Base-by-base conservation (phyloP, 2,113 vertebrate genomes). In the Triplophysa rosa region DNA sequence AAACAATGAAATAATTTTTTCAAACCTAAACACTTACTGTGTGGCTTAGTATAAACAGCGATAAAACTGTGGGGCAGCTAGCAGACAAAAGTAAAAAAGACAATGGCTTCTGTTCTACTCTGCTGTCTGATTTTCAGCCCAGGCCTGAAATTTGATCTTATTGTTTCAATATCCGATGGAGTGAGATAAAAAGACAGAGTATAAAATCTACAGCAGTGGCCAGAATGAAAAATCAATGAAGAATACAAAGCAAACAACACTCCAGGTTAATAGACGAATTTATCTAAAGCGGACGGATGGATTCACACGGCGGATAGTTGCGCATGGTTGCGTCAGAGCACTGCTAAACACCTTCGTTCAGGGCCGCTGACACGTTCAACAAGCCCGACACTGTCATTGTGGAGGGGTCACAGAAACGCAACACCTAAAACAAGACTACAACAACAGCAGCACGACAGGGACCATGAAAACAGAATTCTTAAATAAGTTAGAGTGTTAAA, bases 221-320 rank as follows among this genome's bases (percentile, higher is more conserved):
- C 76, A 45, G 52, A 58, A 45, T 59, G 40, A 78, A 67, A 67
- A 78, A 78, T 78, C 76, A 78, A 78, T 78, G 56, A 67, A 12
- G 19, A 54, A 67, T 24, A 66, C 33, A 26, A 78, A 37, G 9
- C 49, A 29, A 59, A 49, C 62, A 66, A 26, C 76, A 67, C 76
- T 78, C 23, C 64, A 59, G 14, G 37, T 19, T 37, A 45, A 78
- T 40, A 56, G 33, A 67, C 19, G n/a, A 45, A 58, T 78, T 65
- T 33, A 54, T 77, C 49, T 67, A 23, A 7, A 56, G 29, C 8
- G 3, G 45, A 4, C 14, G 1, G 13, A 14, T 67, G 0, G 2
- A 7, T 11, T 65, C 54, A 58, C 54, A 58, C n/a, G 16, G 54
- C n/a, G 33, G 52, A 6, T 58, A 9, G 33, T 71, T 71, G 19